phyloP scores from a whole-genome alignment of 1,140 invertebrate species.

The Druon quercuslanigerum region DNA sequence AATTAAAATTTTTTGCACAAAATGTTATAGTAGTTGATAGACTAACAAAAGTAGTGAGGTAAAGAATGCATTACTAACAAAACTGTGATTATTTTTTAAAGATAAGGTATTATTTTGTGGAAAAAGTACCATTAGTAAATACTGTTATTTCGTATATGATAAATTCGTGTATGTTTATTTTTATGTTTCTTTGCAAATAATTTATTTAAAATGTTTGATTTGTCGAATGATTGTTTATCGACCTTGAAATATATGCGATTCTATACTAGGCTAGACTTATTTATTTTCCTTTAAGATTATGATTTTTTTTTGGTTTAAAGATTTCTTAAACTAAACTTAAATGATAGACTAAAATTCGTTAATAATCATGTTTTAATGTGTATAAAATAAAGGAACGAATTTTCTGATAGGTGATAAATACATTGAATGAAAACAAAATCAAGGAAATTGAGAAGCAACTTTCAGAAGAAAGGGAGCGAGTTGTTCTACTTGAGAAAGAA shows the following conservation, averaged over 20 bases:
- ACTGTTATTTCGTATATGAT: not conserved
- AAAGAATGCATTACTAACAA: not conserved
- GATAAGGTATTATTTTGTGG: not conserved
- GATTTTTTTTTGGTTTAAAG: slow-evolving; percentile 10
- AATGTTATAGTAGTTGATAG: not conserved
- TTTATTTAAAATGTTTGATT: slow-evolving; percentile 32
- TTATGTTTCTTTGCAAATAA: slow-evolving; percentile 35
- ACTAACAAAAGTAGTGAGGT: slow-evolving; percentile 1
- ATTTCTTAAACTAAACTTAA: not conserved
- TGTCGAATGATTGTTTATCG: not conserved
- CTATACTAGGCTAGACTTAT: slow-evolving; percentile 21
- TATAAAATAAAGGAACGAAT: not conserved
- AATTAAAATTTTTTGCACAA: not conserved
- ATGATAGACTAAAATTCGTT: not conserved
- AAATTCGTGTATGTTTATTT: slow-evolving; percentile 37
- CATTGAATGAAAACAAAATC: slow-evolving; percentile 74
- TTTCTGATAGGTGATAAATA: slow-evolving; percentile 68
- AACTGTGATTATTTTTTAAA: not conserved
- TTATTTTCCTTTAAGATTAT: slow-evolving; percentile 38
- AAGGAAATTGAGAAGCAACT: slow-evolving; percentile 76
- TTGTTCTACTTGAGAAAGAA: slow-evolving; percentile 75
- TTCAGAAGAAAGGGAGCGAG: slow-evolving; percentile 71
- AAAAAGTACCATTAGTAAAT: too few relatives aligned
- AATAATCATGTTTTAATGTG: not conserved
- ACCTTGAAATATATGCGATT: not conserved